Base-by-base conservation (phyloP, 2,113 vertebrate genomes). In the Oxyruncus cristatus region DNA sequence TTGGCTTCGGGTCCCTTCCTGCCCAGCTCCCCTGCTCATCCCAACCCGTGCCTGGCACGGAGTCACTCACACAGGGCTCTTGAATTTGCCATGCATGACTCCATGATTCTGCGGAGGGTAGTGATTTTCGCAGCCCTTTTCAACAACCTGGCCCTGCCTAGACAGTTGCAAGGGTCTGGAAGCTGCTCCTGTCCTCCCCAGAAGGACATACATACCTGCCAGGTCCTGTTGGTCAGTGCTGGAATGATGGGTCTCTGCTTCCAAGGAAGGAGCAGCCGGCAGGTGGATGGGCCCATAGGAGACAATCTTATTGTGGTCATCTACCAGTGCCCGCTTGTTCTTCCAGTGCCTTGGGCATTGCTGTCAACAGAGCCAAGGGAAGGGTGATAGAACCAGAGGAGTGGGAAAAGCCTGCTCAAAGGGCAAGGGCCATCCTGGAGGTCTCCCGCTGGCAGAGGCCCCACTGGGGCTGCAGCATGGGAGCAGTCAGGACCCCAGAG, bases 271-370 rank as follows among this genome's bases (percentile, higher is more conserved):
- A 55, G 84, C 52, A 85, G 79, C 42, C 44, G 82, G 63, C 33
- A 98, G 67, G 19, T 80, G 77, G 68, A 98, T 96, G 32, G 97
- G 97, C 11, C 97, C 97, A 0, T 97, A 98, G 75, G 97, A 97
- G 24, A 97, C 85, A n/a, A 98, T 88, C 73, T 97, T 97, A 8
- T 71, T 95, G 88, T 97, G 93, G 30, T 92, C 89, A 56, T 92
- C 74, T 1, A 8, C 35, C 62, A 91, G 81, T 0, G 76, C 71
- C 14, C 97, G 42, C 47, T 85, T 94, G 6, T 1, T 88, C 44
- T 76, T 96, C 52, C 32, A 4, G 53, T 33, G 88, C 42, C 68
- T 22, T 62, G 96, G 91, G 65, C 95, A 97, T 39, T 95, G 74
- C 97, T 97, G 94, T 9, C 42, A 73, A 42, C n/a, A 71, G 66